Evolutionary conservation across 1,140 invertebrate species (phyloP), one percentile per base, ranked within the genome.

Genomic region (Glossosoma conforme): DNA sequence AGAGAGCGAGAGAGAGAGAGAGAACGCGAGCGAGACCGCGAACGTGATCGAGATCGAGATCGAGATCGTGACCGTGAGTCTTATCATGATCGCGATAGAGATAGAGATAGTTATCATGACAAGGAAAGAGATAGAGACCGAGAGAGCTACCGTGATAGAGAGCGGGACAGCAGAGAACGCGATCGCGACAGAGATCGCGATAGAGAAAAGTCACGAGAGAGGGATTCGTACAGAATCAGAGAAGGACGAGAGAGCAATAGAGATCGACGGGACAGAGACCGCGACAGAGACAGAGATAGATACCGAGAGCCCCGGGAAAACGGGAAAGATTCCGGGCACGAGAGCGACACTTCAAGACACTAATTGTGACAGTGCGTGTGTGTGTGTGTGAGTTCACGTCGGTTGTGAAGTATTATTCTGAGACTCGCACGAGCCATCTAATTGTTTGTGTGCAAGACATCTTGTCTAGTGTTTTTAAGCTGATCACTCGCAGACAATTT

Each of bases 331-430:
- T 75, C 72, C 9, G 72, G 72, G 24, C 72, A 75, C 53, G 71
- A 75, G 54, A 75, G 72, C 58, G 72, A 75, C 52, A 71, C 69
- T 14, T 75, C 72, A n/a, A 62, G 71, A 59, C 72, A 74, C 63
- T 75, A 56, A 69, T 25, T n/a, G n/a, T n/a, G n/a, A n/a, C n/a
- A n/a, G n/a, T n/a, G 17, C 33, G n/a, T 49, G 6, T 20, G 10
- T 49, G 28, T 5, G 25, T 50, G 48, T 19, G 43, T 22, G 41
- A 9, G 5, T 13, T 40, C 46, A 40, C 35, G n/a, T 17, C 20
- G 50, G 37, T 50, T 50, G 48, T 50, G 40, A 50, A 19, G 22
- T 32, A 18, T 49, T 28, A 28, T 28, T 28, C n/a, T 28, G 6
- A 28, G n/a, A 8, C 25, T 28, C 25, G 6, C n/a, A n/a, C n/a